These are phyloP conservation scores for Philopedon plagiatum DNA, from an alignment of 2,888 invertebrate genomes.

Conservation along the genomic window DNA sequence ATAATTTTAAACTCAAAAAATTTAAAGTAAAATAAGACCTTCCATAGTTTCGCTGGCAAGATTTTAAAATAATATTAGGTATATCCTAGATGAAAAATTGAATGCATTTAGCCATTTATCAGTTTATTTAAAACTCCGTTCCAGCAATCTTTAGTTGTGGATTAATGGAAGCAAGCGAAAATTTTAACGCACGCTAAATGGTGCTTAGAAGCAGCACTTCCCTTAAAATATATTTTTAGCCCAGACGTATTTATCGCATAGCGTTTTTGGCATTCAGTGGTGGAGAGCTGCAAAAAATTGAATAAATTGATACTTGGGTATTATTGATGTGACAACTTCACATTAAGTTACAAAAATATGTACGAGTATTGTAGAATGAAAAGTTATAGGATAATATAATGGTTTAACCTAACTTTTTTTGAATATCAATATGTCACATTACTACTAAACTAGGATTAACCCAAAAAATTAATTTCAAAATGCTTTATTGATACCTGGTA, in stretches of 20 bases:
- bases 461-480: too few species aligned
- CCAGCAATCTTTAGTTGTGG: not conserved
- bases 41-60: not conserved
- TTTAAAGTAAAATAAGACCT: not conserved
- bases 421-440: too few species aligned
- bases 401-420: too few species aligned
- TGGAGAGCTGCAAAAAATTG: too few species aligned
- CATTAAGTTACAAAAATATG: too few species aligned
- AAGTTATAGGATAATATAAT: too few species aligned
- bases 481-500: too few species aligned
- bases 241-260: slow-evolving; percentile 3
- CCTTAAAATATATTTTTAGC: slow-evolving; percentile 15
- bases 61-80: not conserved
- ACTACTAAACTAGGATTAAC: too few species aligned
- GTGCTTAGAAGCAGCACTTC: slow-evolving; percentile 18
- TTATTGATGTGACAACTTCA: too few species aligned
- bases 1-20: too few species aligned
- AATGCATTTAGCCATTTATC: slow-evolving; percentile 11
- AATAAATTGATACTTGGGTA: too few species aligned
- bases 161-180: slow-evolving; percentile 13
- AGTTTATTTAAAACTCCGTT: slow-evolving; percentile 1
- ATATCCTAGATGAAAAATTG: not conserved
- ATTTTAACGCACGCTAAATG: slow-evolving; percentile 17
- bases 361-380: too few species aligned
- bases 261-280: not conserved